phyloP scores from a whole-genome alignment of 2,113 vertebrate species.

The Heterocephalus glaber region DNA sequence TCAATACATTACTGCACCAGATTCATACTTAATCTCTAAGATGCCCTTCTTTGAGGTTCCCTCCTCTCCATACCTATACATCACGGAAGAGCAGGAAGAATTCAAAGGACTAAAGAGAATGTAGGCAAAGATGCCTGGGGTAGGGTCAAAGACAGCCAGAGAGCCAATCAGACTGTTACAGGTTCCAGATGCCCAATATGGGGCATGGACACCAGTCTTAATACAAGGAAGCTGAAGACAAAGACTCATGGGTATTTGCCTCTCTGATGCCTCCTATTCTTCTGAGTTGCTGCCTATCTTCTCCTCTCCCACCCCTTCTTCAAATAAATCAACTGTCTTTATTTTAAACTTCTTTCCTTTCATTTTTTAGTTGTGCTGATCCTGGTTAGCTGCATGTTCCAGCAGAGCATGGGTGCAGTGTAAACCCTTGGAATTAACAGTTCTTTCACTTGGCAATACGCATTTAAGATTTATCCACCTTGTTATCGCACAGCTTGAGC shows the following conservation, averaged over 20 bases:
- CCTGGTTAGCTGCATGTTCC: background rate
- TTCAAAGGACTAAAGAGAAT: background rate
- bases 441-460: background rate
- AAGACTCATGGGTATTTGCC: background rate
- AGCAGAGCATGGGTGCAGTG: background rate
- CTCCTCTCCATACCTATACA: too few species aligned
- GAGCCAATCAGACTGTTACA: background rate
- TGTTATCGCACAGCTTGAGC: background rate
- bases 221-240: background rate
- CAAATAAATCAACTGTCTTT: background rate
- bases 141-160: background rate
- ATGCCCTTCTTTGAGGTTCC: background rate
- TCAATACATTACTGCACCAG: background rate
- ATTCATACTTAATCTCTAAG: background rate
- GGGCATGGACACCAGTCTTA: background rate
- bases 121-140: background rate
- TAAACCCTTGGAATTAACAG: background rate
- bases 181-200: background rate
- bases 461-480: background rate
- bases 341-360: background rate
- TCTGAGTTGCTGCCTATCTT: background rate
- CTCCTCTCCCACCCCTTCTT: background rate
- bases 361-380: background rate
- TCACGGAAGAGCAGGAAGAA: background rate
- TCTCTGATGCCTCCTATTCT: background rate